Percentiles rank a stretch among this genome's conserved stretches.
Evolutionary conservation across 2,888 invertebrate species (phyloP).

Genomic region (Ceraclea dissimilis): DNA sequence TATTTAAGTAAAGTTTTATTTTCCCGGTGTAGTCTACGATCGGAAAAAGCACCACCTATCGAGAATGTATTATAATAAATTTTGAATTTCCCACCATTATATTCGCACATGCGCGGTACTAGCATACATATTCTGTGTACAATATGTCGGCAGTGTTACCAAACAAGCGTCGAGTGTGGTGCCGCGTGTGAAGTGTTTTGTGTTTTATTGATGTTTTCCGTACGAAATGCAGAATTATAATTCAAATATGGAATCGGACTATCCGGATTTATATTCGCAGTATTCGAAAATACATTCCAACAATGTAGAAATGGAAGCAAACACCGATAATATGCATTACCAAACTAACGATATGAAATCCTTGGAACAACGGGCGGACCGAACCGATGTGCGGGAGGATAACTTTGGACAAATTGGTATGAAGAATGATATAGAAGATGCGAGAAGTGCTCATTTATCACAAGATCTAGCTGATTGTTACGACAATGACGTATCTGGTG

Average conservation of each 20-base stretch:
- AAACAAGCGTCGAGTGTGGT: constrained; percentile 18
- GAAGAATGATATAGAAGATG: constrained; percentile 5
- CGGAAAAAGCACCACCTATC: too few relatives aligned
- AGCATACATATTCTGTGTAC: constrained; percentile 8
- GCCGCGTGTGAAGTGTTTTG: constrained; percentile 16
- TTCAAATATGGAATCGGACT: constrained; percentile 20
- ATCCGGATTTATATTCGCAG: constrained; percentile 15
- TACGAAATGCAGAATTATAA: constrained; percentile 19
- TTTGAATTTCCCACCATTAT: background rate
- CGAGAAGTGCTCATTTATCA: constrained; percentile 6
- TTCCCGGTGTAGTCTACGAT: too few relatives aligned
- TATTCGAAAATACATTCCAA: constrained; percentile 19
- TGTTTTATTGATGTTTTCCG: constrained; percentile 5
- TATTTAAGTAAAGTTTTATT: too few relatives aligned
- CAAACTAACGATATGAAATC: constrained; percentile 19
- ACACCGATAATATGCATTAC: constrained; percentile 15
- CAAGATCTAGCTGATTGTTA: constrained; percentile 12
- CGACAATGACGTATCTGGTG: constrained; percentile 14
- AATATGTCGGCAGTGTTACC: constrained; percentile 21
- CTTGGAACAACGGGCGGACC: constrained; percentile 9
- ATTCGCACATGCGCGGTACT: constrained; percentile 9
- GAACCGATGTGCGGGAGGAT: constrained; percentile 2
- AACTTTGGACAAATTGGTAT: constrained; percentile 5
- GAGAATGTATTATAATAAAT: background rate
- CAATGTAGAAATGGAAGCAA: constrained; percentile 18